Conservation (phyloP, 2,888 invertebrate genomes). For the Cheilosia variabilis region DNA sequence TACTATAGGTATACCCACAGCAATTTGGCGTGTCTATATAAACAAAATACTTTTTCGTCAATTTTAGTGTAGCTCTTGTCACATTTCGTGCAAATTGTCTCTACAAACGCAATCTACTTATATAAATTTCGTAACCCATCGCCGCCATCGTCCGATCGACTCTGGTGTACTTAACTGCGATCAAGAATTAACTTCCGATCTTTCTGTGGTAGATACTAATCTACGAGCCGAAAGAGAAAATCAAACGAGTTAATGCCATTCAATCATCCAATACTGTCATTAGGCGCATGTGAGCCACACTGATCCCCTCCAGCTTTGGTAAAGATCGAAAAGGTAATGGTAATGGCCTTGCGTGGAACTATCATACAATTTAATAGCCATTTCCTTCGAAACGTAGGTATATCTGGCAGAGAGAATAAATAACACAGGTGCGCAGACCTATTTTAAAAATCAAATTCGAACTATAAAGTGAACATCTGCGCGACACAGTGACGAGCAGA, state of each 20-base stretch:
- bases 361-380: constrained; percentile 50
- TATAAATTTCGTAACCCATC: not conserved
- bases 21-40: too few species aligned
- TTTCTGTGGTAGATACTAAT: constrained; percentile 4
- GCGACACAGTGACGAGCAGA: constrained; percentile 15
- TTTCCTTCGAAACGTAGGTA: constrained; percentile 36
- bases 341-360: constrained; percentile 62
- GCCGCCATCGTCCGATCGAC: not conserved
- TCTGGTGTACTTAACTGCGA: not conserved
- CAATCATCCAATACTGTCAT: constrained; percentile 73
- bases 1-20: too few species aligned
- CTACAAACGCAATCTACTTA: too few species aligned
- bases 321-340: constrained; percentile 49
- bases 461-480: constrained; percentile 47
- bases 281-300: constrained; percentile 25
- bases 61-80: too few species aligned
- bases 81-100: too few species aligned
- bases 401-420: not conserved
- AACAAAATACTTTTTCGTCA: too few species aligned
- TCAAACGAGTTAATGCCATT: constrained; percentile 62
- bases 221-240: constrained; percentile 39
- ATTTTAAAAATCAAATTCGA: constrained; percentile 56
- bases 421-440: constrained; percentile 65
- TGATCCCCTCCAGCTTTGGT: constrained; percentile 11
- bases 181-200: constrained; percentile 38